A percentile compares a stretch with the other conserved stretches of the same genome.
These are phyloP conservation scores for Cebus imitator DNA, from an alignment of 2,113 vertebrate species.

Conservation along the genomic window DNA sequence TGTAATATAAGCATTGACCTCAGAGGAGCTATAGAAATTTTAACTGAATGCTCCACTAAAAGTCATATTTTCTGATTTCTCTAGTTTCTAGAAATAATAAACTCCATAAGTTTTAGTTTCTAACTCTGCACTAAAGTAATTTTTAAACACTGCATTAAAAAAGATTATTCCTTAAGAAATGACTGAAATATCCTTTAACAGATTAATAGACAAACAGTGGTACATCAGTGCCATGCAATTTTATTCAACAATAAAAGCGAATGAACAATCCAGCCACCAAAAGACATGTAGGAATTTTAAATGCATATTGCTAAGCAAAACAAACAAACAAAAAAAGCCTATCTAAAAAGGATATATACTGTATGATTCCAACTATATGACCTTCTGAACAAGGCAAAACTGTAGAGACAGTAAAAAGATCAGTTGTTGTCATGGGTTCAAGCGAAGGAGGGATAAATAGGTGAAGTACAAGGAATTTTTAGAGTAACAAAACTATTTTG, in stretches of 20 bases:
- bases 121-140: background rate
- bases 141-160: background rate
- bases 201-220: background rate
- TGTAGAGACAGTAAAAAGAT: background rate
- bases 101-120: background rate
- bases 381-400: background rate
- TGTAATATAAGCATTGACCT: background rate
- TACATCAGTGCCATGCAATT: background rate
- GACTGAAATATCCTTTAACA: background rate
- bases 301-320: background rate
- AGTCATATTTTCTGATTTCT: background rate
- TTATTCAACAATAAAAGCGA: background rate
- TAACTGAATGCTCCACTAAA: background rate
- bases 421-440: background rate
- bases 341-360: background rate
- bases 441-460: background rate
- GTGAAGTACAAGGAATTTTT: background rate
- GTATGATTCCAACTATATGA: background rate
- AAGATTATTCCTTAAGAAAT: background rate
- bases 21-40: background rate
- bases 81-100: background rate
- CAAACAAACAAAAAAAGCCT: background rate
- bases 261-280: background rate
- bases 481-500: background rate
- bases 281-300: background rate